These are phyloP conservation scores for Dipodomys merriami DNA, from an alignment of 2,113 vertebrate genomes.

Conservation along the genomic window DNA sequence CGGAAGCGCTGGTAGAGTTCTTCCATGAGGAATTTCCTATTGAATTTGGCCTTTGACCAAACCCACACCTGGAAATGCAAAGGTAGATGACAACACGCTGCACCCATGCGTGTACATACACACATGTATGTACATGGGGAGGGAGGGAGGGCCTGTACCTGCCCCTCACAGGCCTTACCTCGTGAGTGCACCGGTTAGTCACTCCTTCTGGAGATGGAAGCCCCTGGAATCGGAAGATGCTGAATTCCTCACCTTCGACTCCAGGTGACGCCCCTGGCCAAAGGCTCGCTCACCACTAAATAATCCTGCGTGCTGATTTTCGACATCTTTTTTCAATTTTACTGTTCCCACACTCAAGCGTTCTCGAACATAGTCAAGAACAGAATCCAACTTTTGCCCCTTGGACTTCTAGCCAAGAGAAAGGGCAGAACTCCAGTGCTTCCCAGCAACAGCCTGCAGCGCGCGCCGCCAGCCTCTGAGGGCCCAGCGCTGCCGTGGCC, in stretches of 20 bases:
- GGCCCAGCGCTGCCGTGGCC: not conserved
- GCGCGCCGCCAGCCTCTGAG: too few species aligned
- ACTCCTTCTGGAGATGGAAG: conserved; percentile 92
- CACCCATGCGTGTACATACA: too few species aligned
- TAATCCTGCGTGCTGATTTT: not conserved
- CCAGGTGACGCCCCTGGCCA: conserved; percentile 89
- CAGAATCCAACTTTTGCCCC: not conserved
- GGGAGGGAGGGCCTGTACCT: too few species aligned
- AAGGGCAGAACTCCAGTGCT: not conserved
- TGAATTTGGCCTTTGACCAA: conserved; percentile 94
- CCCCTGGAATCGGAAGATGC: conserved; percentile 91
- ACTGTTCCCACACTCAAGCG: not conserved
- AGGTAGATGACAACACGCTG: too few species aligned
- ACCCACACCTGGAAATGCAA: conserved; percentile 90
- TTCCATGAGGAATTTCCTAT: conserved; percentile 94
- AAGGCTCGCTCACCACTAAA: conserved; percentile 11
- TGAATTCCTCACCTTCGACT: conserved; percentile 93
- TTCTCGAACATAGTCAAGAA: not conserved
- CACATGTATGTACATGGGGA: too few species aligned
- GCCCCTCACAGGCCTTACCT: conserved; percentile 81
- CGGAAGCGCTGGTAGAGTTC: conserved; percentile 90
- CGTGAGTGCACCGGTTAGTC: conserved; percentile 81
- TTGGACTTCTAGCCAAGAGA: not conserved
- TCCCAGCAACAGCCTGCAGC: not conserved
- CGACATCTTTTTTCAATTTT: not conserved